Conservation (phyloP, 2,797 vertebrate species). For the Amazona ochrocephala region DNA sequence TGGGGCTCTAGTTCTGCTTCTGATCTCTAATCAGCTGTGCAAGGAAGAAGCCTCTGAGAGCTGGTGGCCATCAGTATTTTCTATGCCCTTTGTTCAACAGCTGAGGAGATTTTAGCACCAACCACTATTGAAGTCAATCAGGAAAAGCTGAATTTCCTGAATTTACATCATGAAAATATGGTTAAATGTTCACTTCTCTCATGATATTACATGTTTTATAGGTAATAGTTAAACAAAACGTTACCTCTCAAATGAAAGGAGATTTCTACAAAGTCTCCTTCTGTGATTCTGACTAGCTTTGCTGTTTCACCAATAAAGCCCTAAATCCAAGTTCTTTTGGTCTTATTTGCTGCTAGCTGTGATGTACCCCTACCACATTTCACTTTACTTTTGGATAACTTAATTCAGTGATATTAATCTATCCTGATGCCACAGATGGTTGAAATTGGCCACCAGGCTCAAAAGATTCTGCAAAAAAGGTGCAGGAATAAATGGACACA, state of each 20-base stretch:
- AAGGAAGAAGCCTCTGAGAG: neutral
- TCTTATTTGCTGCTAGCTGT: neutral
- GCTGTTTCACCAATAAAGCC: neutral
- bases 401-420: neutral
- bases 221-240: neutral
- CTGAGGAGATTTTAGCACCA: neutral
- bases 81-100: neutral
- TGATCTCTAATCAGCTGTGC: neutral
- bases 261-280: neutral
- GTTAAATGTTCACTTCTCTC: neutral
- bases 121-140: accelerated
- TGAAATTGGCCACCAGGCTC: neutral
- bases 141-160: neutral
- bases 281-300: neutral
- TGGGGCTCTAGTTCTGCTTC: neutral
- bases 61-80: neutral
- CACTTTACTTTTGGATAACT: neutral
- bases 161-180: neutral
- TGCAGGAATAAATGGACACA: neutral
- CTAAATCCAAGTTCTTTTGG: neutral
- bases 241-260: neutral
- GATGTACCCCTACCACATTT: neutral
- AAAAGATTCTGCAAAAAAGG: neutral
- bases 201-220: neutral
- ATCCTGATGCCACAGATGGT: neutral